Conservation (phyloP, 2,888 invertebrate species). For the Nomada ruficornis region DNA sequence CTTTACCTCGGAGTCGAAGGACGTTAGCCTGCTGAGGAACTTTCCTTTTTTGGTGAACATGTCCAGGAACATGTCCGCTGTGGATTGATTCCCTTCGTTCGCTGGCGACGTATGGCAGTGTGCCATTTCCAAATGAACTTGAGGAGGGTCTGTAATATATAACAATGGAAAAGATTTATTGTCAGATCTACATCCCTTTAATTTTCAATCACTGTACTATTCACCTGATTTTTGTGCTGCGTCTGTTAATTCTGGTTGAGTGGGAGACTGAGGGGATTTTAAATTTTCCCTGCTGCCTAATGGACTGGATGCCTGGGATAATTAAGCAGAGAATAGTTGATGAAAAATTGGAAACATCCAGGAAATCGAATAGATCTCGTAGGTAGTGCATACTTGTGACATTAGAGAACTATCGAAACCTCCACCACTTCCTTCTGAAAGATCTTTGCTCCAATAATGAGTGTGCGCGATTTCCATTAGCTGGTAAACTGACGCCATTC, state of each 20-base stretch:
- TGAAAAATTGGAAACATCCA: not conserved
- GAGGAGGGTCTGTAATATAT: constrained; percentile 85
- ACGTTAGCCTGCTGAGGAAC: constrained; percentile 93
- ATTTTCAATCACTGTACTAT: not conserved
- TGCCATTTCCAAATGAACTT: constrained; percentile 86
- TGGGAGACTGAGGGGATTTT: constrained; percentile 87
- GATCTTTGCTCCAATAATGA: constrained; percentile 97
- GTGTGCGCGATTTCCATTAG: constrained; percentile 99
- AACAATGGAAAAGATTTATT: not conserved
- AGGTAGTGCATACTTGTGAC: constrained; percentile 83
- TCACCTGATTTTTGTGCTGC: constrained; percentile 88
- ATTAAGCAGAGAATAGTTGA: not conserved
- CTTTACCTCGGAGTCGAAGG: constrained; percentile 95
- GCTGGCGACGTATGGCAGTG: constrained; percentile 87
- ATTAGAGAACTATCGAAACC: constrained; percentile 84
- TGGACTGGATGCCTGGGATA: constrained; percentile 87
- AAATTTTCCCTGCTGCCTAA: constrained; percentile 89
- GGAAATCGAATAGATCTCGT: not conserved
- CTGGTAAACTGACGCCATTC: constrained; percentile 98
- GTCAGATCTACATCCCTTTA: not conserved
- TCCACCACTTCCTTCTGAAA: constrained; percentile 85
- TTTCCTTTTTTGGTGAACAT: constrained; percentile 97
- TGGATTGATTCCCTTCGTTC: constrained; percentile 88
- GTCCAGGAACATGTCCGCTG: constrained; percentile 96
- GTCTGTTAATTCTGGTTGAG: constrained; percentile 83